A percentile compares a stretch with the other conserved stretches of the same genome.
These are phyloP conservation scores for Andrena cerasifolii DNA, from an alignment of 1,140 invertebrate species.

Conservation along the genomic window DNA sequence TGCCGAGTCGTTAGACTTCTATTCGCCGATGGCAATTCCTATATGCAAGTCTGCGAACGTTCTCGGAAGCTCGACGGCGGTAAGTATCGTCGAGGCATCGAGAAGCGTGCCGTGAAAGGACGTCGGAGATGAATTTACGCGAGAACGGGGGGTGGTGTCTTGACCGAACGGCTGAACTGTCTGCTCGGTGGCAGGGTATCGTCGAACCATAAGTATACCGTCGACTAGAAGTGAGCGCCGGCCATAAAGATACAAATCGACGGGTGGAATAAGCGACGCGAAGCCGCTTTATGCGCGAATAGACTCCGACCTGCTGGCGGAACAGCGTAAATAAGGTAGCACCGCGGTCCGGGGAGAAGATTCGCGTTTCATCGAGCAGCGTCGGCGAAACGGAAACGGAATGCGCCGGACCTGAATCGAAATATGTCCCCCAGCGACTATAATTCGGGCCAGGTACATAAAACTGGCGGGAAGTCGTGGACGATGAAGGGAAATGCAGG, in stretches of 20 bases:
- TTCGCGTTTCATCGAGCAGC: background rate
- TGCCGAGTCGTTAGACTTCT: no score
- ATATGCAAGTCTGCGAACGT: no score
- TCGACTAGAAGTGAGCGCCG: constrained; percentile 1
- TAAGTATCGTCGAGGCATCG: background rate
- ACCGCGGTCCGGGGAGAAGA: background rate
- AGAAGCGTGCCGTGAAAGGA: constrained; percentile 33
- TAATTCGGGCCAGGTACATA: background rate
- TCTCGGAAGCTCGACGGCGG: no score
- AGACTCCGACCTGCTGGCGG: background rate
- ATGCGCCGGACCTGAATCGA: constrained; percentile 1
- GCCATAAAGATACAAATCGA: constrained; percentile 53
- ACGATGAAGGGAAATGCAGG: constrained; percentile 5
- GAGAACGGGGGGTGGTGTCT: no score
- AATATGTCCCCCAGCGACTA: background rate
- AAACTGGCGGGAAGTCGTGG: background rate
- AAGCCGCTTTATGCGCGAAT: background rate
- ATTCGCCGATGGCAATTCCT: no score
- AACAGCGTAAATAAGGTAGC: constrained; percentile 28
- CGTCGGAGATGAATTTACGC: constrained; percentile 1
- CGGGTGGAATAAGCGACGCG: constrained; percentile 30
- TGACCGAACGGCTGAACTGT: background rate
- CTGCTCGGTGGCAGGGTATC: background rate
- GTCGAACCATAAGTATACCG: constrained; percentile 8
- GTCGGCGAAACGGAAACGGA: constrained; percentile 6